Conservation (phyloP, 2,888 invertebrate species). For the Nipponacmea schrenckii region DNA sequence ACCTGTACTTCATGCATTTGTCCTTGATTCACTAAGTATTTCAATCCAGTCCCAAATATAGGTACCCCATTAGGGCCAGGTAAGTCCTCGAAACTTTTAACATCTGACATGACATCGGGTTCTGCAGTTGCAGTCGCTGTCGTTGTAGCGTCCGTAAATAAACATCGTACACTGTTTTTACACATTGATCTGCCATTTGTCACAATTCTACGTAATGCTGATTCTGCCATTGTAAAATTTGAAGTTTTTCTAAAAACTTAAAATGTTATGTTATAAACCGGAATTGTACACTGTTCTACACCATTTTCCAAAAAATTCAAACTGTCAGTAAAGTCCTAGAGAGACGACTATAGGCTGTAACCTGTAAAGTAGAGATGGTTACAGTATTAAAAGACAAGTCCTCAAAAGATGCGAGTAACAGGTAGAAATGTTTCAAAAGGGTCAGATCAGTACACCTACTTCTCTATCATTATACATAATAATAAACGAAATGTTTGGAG, state of each 20-base stretch:
- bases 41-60: constrained; percentile 60
- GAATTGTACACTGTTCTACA: too few species aligned
- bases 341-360: too few species aligned
- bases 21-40: constrained; percentile 61
- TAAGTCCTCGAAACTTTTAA: constrained; percentile 49
- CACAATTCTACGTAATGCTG: constrained; percentile 35
- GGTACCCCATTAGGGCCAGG: constrained; percentile 62
- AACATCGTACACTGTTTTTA: constrained; percentile 22
- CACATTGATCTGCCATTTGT: constrained; percentile 27
- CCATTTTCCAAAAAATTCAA: too few species aligned
- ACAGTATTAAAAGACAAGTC: too few species aligned
- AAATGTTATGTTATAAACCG: too few species aligned
- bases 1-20: constrained; percentile 64
- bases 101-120: constrained; percentile 10
- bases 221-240: constrained; percentile 25
- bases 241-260: too few species aligned
- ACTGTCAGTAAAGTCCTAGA: too few species aligned
- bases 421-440: neutral
- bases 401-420: too few species aligned
- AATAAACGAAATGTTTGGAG: neutral
- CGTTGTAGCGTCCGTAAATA: constrained; percentile 18
- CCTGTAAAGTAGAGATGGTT: too few species aligned
- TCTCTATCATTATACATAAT: constrained; percentile 1
- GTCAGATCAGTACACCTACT: constrained; percentile 1
- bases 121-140: constrained; percentile 24